Conservation (phyloP, 1,140 invertebrate genomes). For the Chironomus tepperi region DNA sequence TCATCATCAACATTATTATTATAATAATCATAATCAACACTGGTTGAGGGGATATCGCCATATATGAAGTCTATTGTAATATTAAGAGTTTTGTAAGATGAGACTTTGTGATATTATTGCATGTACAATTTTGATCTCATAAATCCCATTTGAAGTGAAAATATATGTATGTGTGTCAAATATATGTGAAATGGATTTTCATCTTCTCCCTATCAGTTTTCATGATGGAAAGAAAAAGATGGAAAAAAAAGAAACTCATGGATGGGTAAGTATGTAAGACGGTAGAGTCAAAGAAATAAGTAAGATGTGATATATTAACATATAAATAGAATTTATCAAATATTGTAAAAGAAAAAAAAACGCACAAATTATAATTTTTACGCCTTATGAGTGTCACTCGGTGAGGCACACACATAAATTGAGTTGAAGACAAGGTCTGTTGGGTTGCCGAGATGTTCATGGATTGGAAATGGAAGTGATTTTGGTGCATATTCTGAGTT, state of each 20-base stretch:
- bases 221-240: not conserved
- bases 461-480: too few species aligned
- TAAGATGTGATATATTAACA: constrained; percentile 7
- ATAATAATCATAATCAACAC: too few species aligned
- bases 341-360: not conserved
- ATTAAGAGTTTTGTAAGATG: not conserved
- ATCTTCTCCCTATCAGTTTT: not conserved
- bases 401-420: too few species aligned
- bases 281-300: not conserved
- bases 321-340: constrained; percentile 15
- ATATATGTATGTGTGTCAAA: not conserved
- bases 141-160: not conserved
- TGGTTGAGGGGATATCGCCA: too few species aligned
- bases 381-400: not conserved
- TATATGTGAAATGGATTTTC: not conserved
- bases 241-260: not conserved
- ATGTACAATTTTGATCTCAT: constrained; percentile 11
- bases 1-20: not conserved
- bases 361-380: not conserved
- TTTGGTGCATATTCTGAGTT: too few species aligned
- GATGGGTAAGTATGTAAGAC: too few species aligned
- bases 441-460: too few species aligned
- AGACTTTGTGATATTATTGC: constrained; percentile 5
- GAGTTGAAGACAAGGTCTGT: too few species aligned
- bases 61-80: not conserved